Base-by-base conservation (phyloP, 1,140 invertebrate species). In the Drosophila busckii region DNA sequence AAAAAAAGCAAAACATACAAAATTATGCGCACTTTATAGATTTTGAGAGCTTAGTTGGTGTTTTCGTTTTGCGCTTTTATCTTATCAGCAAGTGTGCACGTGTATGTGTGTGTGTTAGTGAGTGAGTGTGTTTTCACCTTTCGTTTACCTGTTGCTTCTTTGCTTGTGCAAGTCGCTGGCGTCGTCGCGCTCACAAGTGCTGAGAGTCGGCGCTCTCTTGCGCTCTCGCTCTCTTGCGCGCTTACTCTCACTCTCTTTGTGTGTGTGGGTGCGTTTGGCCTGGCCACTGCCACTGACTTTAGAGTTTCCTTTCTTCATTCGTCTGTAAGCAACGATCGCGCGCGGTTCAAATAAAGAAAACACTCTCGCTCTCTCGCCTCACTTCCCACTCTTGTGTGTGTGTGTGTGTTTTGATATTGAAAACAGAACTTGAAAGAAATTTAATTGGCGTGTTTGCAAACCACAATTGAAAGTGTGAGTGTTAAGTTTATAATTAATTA, bases 241-340 rank as follows among this genome's bases (percentile, higher is more conserved):
- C 17, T 38, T 10, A 7, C 19, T 23, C 20, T 23, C 10, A 4
- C 5, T 40, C 10, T 16, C 4, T 20, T 8, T 49, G 9, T 17
- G n/a, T 35, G 52, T 25, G 44, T 44, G 38, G 25, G 44, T 40
- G 45, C 45, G 23, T 32, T 31, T 46, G 40, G 28, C 38, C 35
- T 55, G 48, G 29, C n/a, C n/a, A n/a, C n/a, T n/a, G n/a, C n/a
- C 61, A 60, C 42, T 45, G 50, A 66, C 63, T 56, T 62, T 28
- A 44, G 31, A 31, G 38, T 48, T 60, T 20, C 46, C 55, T 38
- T 44, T 29, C 20, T 19, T 17, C 70, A 73, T 71, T 80, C 69
- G 63, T 66, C 45, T 63, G 42, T 63, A 75, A 65, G 64, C 69
- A 73, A 54, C 65, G 75, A 80, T 53, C 75, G 75, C 73, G 75